A percentile compares a stretch with the other conserved stretches of the same genome.
Evolutionary conservation across 2,888 invertebrate genomes (phyloP).

Genomic region (Aquatica leii): DNA sequence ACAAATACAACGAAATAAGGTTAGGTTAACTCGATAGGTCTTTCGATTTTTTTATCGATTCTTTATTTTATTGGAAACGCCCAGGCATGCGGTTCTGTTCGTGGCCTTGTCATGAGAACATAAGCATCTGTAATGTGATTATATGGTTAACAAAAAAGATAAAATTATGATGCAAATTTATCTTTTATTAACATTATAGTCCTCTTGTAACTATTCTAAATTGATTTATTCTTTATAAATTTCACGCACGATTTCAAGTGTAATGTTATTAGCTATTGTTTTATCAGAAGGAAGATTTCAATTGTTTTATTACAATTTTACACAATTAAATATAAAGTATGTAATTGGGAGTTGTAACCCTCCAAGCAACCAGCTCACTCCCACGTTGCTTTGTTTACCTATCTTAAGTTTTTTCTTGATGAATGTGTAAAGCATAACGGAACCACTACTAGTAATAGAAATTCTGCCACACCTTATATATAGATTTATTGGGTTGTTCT

Average conservation of each 20-base stretch:
- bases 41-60: conserved; percentile 5
- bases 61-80: conserved; percentile 30
- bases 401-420: no score
- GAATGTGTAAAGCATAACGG: no score
- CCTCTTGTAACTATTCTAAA: no score
- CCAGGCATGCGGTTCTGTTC: conserved; percentile 25
- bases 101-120: conserved; percentile 14
- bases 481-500: conserved; percentile 2
- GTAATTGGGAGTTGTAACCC: no score
- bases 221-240: conserved; percentile 13
- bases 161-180: no score
- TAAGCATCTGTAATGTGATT: no score
- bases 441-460: background rate
- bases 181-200: no score
- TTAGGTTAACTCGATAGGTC: background rate
- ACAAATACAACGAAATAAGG: background rate
- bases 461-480: background rate
- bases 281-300: background rate
- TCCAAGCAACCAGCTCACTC: background rate
- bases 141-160: no score
- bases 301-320: no score
- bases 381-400: background rate
- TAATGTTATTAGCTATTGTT: conserved; percentile 8
- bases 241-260: conserved; percentile 5
- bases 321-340: no score